Conservation (phyloP, 2,888 invertebrate species). For the Phoenoteleia sp. region DNA sequence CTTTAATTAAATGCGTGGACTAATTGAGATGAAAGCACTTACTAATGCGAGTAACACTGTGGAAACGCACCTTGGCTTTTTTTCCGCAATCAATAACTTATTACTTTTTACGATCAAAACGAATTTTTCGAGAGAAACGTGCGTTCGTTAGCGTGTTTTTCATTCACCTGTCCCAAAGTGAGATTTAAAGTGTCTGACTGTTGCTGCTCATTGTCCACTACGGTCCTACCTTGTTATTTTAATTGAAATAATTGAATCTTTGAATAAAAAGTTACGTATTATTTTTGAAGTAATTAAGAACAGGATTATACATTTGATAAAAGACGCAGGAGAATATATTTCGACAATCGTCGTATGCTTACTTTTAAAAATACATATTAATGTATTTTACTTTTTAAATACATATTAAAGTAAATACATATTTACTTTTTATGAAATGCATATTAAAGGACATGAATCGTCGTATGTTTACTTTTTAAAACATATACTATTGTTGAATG, state of each 20-base stretch:
- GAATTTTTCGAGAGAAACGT: conserved; percentile 57
- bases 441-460: no score
- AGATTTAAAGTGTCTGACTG: conserved; percentile 57
- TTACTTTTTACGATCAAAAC: conserved; percentile 33
- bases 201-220: no score
- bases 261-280: conserved; percentile 6
- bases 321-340: no score
- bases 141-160: conserved; percentile 52
- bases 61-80: conserved; percentile 75
- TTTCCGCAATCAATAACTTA: conserved; percentile 65
- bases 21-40: conserved; percentile 84
- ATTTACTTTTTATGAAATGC: no score
- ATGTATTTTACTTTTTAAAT: no score
- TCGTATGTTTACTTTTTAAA: no score
- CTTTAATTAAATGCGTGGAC: conserved; percentile 81
- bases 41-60: conserved; percentile 69
- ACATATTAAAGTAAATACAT: no score
- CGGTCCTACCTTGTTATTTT: conserved; percentile 49
- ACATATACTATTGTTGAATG: no score
- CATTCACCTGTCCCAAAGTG: conserved; percentile 22
- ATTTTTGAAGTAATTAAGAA: not conserved
- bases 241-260: conserved; percentile 56
- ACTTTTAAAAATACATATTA: no score
- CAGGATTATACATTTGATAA: no score
- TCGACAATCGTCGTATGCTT: no score